Percentiles rank a stretch among this genome's conserved stretches.
Conservation (phyloP, 1,140 invertebrate genomes). For the Drosophila mayri region DNA sequence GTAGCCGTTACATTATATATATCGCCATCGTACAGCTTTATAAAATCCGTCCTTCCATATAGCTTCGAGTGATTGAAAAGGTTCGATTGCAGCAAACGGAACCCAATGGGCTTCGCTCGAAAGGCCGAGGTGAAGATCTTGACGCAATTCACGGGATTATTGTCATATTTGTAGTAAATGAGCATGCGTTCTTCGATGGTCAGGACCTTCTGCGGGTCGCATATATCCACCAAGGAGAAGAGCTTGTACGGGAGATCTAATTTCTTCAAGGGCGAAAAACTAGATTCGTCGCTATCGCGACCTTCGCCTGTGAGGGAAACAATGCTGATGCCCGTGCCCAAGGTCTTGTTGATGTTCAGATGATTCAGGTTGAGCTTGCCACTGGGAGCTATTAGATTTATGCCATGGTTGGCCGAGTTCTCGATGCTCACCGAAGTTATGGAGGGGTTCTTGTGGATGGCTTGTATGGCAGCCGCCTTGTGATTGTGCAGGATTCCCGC, state of each 20-base stretch:
- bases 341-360: conserved; percentile 91
- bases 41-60: conserved; percentile 92
- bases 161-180: conserved; percentile 99
- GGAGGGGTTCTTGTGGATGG: conserved; percentile 93
- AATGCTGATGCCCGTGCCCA: conserved; percentile 95
- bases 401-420: conserved; percentile 95
- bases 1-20: conserved; percentile 94
- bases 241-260: conserved; percentile 96
- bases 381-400: conserved; percentile 95
- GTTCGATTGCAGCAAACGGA: conserved; percentile 96
- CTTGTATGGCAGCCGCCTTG: conserved; percentile 96
- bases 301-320: conserved; percentile 97
- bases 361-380: conserved; percentile 90
- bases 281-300: conserved; percentile 93
- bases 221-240: conserved; percentile 98
- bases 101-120: conserved; percentile 94
- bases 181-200: conserved; percentile 95
- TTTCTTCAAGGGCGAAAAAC: conserved; percentile 92
- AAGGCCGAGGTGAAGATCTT: conserved; percentile 97
- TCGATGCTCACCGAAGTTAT: conserved; percentile 94
- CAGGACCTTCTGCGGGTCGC: conserved; percentile 96
- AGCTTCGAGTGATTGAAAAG: conserved; percentile 95
- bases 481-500: conserved; percentile 98
- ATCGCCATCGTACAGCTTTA: conserved; percentile 96
- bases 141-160: conserved; percentile 97